Evolutionary conservation across 2,888 invertebrate genomes (phyloP).

Genomic region (Brachylomia viminalis): DNA sequence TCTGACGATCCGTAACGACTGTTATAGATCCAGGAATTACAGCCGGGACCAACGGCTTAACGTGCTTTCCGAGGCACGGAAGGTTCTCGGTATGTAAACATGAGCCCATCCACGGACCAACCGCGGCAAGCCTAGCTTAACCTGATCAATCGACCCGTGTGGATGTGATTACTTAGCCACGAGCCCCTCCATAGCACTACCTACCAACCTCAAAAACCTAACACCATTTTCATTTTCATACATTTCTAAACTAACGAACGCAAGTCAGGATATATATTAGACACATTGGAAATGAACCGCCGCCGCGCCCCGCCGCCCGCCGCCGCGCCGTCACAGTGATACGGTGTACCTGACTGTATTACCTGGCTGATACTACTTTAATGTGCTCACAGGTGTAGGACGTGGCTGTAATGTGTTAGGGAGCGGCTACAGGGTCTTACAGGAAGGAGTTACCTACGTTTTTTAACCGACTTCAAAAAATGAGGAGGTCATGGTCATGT

Average conservation of each 20-base stretch:
- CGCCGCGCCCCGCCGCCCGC: constrained; percentile 16
- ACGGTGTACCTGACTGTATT: constrained; percentile 29
- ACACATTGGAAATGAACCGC: constrained; percentile 32
- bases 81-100: too few species aligned
- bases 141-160: too few species aligned
- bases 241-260: background rate
- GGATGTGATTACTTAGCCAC: too few species aligned
- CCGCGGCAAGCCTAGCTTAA: too few species aligned
- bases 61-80: too few species aligned
- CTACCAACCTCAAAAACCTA: background rate
- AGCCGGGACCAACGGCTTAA: too few species aligned
- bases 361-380: constrained; percentile 5
- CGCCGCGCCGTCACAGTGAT: constrained; percentile 24
- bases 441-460: too few species aligned
- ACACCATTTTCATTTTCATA: background rate
- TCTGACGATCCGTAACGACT: too few species aligned
- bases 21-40: too few species aligned
- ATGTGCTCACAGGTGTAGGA: background rate
- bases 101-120: too few species aligned
- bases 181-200: background rate
- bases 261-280: constrained; percentile 3
- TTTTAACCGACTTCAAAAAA: too few species aligned
- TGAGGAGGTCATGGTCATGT: too few species aligned
- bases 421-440: background rate
- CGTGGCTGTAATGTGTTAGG: constrained; percentile 15